A percentile compares a stretch with the other conserved stretches of the same genome.
phyloP scores from a whole-genome alignment of 1,140 invertebrate genomes.

The Heliothis subflexa region DNA sequence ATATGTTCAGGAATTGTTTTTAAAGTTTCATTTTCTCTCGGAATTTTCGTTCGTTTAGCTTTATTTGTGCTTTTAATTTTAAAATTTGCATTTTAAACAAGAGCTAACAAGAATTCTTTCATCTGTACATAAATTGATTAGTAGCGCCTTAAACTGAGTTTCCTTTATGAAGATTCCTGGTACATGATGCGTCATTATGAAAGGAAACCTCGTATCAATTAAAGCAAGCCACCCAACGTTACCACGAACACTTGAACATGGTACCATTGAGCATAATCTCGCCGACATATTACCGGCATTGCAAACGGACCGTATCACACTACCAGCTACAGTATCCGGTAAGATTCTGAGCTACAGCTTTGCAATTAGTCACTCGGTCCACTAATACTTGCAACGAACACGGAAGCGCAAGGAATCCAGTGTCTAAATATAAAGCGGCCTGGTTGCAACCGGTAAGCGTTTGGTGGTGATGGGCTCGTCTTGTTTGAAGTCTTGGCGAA shows the following conservation, averaged over 20 bases:
- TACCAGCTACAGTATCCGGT: constrained; percentile 35
- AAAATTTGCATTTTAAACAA: not conserved
- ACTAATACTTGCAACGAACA: constrained; percentile 34
- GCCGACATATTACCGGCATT: constrained; percentile 12
- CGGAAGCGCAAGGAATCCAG: constrained; percentile 40
- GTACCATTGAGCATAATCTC: constrained; percentile 11
- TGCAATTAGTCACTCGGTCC: constrained; percentile 38
- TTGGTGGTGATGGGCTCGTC: constrained; percentile 34
- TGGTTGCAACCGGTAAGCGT: constrained; percentile 21
- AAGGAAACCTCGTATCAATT: not conserved
- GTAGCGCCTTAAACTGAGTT: not conserved
- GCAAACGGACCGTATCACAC: constrained; percentile 15
- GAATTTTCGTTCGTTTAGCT: not conserved
- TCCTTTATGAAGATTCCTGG: not conserved
- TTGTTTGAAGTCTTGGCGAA: constrained; percentile 13
- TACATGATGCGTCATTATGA: not conserved
- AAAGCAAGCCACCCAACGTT: not conserved
- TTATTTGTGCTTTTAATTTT: constrained; percentile 10
- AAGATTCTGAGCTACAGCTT: constrained; percentile 28
- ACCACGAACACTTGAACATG: not conserved
- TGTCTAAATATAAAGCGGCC: constrained; percentile 45
- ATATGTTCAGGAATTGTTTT: constrained; percentile 27
- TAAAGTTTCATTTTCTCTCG: constrained; percentile 18
- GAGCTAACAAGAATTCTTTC: not conserved
- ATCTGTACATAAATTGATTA: not conserved